These are phyloP conservation scores for Ancistrus triradiatus DNA, from an alignment of 2,113 vertebrate species.

Conservation along the genomic window DNA sequence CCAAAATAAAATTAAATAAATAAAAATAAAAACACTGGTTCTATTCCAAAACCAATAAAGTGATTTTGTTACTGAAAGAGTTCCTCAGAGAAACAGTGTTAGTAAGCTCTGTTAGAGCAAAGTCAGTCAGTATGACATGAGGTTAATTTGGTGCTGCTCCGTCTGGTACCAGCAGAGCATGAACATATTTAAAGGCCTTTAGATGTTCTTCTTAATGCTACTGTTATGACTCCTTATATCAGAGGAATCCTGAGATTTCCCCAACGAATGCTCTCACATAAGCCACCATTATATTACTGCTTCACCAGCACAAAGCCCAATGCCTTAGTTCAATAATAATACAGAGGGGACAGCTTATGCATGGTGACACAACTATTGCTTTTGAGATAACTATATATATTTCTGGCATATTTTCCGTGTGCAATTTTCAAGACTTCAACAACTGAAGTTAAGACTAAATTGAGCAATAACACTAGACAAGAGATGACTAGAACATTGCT, in stretches of 20 bases:
- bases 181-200: slow-evolving; percentile 53
- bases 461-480: slow-evolving; percentile 5
- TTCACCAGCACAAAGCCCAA: slow-evolving; percentile 95
- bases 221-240: slow-evolving; percentile 66
- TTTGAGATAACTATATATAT: slow-evolving; percentile 46
- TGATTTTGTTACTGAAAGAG: not conserved
- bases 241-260: slow-evolving; percentile 82
- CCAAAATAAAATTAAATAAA: too few relatives aligned
- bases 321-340: slow-evolving; percentile 93
- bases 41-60: slow-evolving; percentile 9
- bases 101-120: not conserved
- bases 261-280: slow-evolving; percentile 87
- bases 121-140: slow-evolving; percentile 15
- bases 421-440: slow-evolving; percentile 10
- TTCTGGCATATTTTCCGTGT: slow-evolving; percentile 43
- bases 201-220: slow-evolving; percentile 57
- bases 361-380: slow-evolving; percentile 56
- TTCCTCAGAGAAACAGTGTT: slow-evolving; percentile 24
- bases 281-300: slow-evolving; percentile 98
- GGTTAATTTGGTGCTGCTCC: slow-evolving; percentile 22
- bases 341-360: slow-evolving; percentile 73
- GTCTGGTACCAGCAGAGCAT: slow-evolving; percentile 30
- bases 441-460: slow-evolving; percentile 28
- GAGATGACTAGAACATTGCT: slow-evolving; percentile 21
- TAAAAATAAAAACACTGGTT: slow-evolving; percentile 2